phyloP scores from a whole-genome alignment of 1,140 invertebrate genomes.

The Scaptomyza hsui region DNA sequence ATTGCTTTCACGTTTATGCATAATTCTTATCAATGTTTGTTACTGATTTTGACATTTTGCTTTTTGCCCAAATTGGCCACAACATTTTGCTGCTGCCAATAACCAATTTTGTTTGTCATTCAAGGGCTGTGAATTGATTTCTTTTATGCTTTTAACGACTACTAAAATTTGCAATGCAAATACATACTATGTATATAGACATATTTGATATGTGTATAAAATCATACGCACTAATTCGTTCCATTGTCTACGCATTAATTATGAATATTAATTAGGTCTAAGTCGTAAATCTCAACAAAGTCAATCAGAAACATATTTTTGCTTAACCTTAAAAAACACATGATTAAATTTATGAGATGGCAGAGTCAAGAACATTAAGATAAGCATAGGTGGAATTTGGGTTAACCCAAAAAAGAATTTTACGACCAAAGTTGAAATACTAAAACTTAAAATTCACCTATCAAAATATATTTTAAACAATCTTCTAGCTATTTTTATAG shows the following conservation, averaged over 20 bases:
- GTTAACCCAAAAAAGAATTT: too few relatives aligned
- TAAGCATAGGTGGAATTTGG: neutral
- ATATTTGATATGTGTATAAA: neutral
- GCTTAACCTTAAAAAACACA: neutral
- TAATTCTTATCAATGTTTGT: slow-evolving; percentile 45
- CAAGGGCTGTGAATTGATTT: slow-evolving; percentile 29
- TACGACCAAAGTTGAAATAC: too few relatives aligned
- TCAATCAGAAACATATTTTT: neutral
- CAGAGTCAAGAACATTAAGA: neutral
- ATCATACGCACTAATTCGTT: slow-evolving; percentile 16
- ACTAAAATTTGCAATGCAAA: slow-evolving; percentile 39
- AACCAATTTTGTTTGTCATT: slow-evolving; percentile 28
- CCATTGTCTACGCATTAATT: slow-evolving; percentile 20
- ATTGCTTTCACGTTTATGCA: slow-evolving; percentile 30
- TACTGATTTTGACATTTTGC: slow-evolving; percentile 52
- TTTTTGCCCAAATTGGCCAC: slow-evolving; percentile 32
- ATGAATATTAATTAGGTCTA: slow-evolving; percentile 3
- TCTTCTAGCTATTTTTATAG: too few relatives aligned
- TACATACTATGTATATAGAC: too few relatives aligned
- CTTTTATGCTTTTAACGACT: slow-evolving; percentile 6
- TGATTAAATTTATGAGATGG: neutral
- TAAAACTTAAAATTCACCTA: too few relatives aligned
- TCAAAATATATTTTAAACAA: too few relatives aligned
- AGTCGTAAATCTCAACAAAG: neutral
- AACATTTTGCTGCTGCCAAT: slow-evolving; percentile 12